Evolutionary conservation across 2,113 vertebrate species (phyloP).

Genomic region (Lophius piscatorius): DNA sequence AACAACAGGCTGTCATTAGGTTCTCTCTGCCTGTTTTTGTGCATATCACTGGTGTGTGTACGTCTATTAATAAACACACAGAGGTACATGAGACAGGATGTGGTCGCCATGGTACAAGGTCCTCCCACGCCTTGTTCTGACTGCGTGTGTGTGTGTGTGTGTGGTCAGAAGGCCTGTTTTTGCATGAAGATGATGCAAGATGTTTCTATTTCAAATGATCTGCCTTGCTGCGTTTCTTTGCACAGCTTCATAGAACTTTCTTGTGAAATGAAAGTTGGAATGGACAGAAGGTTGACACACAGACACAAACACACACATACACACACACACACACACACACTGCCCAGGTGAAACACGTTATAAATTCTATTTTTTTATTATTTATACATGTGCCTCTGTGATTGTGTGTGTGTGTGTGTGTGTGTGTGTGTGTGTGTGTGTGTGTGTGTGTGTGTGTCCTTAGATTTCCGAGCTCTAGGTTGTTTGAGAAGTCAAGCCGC

Average conservation of each 20-base stretch:
- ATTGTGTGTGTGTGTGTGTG: too few species aligned
- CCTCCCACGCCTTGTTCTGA: conserved; percentile 69
- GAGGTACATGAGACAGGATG: conserved; percentile 75
- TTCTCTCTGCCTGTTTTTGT: conserved; percentile 32
- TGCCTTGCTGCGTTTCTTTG: neutral
- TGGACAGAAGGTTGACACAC: neutral
- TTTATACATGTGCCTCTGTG: too few species aligned
- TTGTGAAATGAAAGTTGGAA: conserved; percentile 29
- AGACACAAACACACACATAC: conserved; percentile 6
- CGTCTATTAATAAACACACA: conserved; percentile 70
- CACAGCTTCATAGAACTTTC: neutral
- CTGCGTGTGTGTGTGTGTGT: conserved; percentile 25
- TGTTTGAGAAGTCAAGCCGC: conserved; percentile 48
- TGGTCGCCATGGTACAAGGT: conserved; percentile 75
- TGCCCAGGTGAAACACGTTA: too few species aligned
- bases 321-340: conserved; percentile 23
- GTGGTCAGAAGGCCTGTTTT: conserved; percentile 55
- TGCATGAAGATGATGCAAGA: conserved; percentile 41
- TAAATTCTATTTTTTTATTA: too few species aligned
- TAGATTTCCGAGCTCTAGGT: conserved; percentile 44
- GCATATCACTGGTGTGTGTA: conserved; percentile 43
- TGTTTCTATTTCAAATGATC: conserved; percentile 38
- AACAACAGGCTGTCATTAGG: conserved; percentile 10
- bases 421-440: too few species aligned
- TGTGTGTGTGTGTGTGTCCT: conserved; percentile 4